Base-by-base conservation (phyloP, 2,797 vertebrate species). In the Coreius guichenoti region DNA sequence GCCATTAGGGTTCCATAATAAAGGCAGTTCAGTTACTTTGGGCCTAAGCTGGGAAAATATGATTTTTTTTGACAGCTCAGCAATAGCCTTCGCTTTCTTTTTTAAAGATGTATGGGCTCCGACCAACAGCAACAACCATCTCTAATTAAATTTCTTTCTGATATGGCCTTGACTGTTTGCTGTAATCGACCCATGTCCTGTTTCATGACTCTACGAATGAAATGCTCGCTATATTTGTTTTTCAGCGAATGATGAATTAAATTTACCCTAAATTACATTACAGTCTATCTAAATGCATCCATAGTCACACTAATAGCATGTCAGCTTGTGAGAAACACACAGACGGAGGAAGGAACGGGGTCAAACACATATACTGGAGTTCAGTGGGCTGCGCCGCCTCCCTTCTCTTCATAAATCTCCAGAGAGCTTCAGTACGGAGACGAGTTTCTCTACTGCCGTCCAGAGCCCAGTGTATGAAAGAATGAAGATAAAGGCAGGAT, bases 331-430 rank as follows among this genome's bases (percentile, higher is more conserved):
- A 14, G 26, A 7, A 16, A 63, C n/a, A 63, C n/a, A 29, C 58
- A 63, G 61, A 16, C 16, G 26, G 51, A 61, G 58, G n/a, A 29
- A 16, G 26, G 61, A 65, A 6, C 3, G 26, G 26, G 49, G 75
- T 84, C 65, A 81, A 81, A 75, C 56, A 56, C 36, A 74, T 73
- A 75, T 4, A n/a, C 51, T 51, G 6, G 56, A 72, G 29, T 74
- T 49, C 68, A 75, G 8, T 33, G 26, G 21, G 36, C 31, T 70
- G 36, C 56, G 45, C 43, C 14, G 47, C 31, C 61, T 26, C 67
- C 51, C 43, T 17, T 61, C n/a, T 39, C 26, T 21, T 5, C 45
- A 65, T 81, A 81, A 70, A 81, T 70, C 51, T 81, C 43, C 17
- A 3, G 58, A 0, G 13, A 14, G 2, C 17, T 56, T 8, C 65